Evolutionary conservation across 2,797 vertebrate species (phyloP), one percentile per base, ranked within the genome.

Genomic region (Pangasius macronema): DNA sequence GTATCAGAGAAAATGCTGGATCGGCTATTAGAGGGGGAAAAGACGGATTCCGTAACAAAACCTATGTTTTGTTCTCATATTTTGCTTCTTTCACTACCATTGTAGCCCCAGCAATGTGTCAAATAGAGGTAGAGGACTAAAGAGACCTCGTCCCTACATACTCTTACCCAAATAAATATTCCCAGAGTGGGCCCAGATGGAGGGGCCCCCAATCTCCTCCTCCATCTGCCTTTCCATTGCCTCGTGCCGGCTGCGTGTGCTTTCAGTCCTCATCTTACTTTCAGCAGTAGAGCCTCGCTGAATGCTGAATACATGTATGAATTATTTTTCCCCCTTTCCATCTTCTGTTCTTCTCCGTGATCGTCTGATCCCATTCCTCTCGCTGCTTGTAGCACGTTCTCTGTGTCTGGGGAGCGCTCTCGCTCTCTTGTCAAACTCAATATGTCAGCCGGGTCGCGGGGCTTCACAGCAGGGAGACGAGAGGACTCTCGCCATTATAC

Each of bases 381-480:
- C 76, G 18, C 57, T 63, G 76, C 87, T 46, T 27, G 73, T 65
- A 61, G 67, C 85, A 87, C 57, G 51, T 85, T 88, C 77, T 79
- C 83, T 2, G 67, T 70, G 88, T 89, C 88, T 79, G 39, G 84
- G 86, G 89, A 90, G 87, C 86, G 84, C 81, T 82, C 83, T 42
- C 70, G 59, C 65, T 59, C 73, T 36, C 86, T 79, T 76, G 89
- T 91, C 90, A 88, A 87, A 88, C 87, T 82, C 59, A 84, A 89
- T 86, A 81, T 89, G 86, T 88, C 88, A 87, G 82, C 73, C 70
- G 61, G 91, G 87, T 88, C 89, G 88, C 85, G 85, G 87, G 88
- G 86, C 80, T 80, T 92, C 89, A 85, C 87, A 87, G 87, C 87
- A 83, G 88, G 83, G 79, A 86, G 82, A 83, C 22, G 46, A 79